Evolutionary conservation across 2,888 invertebrate genomes (phyloP), one percentile per base, ranked within the genome.

Genomic region (Zhuqinia jingwanae): DNA sequence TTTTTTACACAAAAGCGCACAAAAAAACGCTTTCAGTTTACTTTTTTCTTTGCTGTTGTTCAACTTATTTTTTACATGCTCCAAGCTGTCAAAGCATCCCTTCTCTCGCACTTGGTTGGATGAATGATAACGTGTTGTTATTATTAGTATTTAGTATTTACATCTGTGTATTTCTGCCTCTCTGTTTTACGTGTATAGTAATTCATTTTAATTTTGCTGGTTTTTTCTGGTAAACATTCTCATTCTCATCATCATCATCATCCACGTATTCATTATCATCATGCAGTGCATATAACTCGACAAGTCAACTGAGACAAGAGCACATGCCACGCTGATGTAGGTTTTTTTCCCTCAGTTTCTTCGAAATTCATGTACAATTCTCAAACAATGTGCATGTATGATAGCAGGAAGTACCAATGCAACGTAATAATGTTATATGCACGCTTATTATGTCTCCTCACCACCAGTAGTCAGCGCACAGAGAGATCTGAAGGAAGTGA

Each of bases 311-410:
- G 36, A 58, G 36, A 70, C 81, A 76, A 84, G 56, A 77, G 84
- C 84, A 84, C 84, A 84, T 84, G 84, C 84, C 84, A 84, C 77
- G 8, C 56, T 56, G 84, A 15, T 77, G 77, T 68, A 84, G 84
- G 68, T 65, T 58, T 78, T 78, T 75, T 50, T 47, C n/a, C n/a
- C n/a, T 75, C 53, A 50, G n/a, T 75, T 42, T 50, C 80, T 58
- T 30, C 58, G 30, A 63, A 63, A 68, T 80, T 81, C 73, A 73
- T 58, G 25, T 36, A 63, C 45, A 63, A 22, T 17, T 15, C n/a
- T n/a, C 36, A 76, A 53, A 76, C 76, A 76, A 76, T 56, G 56
- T 50, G 25, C 45, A 75, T 30, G n/a, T n/a, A n/a, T n/a, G n/a
- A n/a, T n/a, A n/a, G 58, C 73, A 80, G 73, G 63, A 60, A 83